Conservation (phyloP, 2,888 invertebrate genomes). For the Capitulum mitella region DNA sequence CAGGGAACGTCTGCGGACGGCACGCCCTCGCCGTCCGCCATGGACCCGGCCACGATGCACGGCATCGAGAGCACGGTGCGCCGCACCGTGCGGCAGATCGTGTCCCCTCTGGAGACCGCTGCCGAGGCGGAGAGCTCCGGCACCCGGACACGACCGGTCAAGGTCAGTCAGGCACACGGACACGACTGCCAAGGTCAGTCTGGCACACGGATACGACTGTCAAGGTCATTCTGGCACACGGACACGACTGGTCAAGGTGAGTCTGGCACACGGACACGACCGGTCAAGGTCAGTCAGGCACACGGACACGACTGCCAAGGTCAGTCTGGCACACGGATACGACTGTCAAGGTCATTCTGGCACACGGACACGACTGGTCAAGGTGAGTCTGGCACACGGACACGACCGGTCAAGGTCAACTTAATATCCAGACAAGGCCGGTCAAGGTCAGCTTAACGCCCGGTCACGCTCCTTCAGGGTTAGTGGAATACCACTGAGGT, state of each 20-base stretch:
- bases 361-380: slow-evolving; percentile 27
- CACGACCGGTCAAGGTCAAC: slow-evolving; percentile 26
- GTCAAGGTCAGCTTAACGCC: slow-evolving; percentile 28
- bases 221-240: slow-evolving; percentile 27
- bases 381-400: slow-evolving; percentile 25
- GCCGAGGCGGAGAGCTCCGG: slow-evolving; percentile 29
- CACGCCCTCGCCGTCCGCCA: neutral
- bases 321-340: no score
- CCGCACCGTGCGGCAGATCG: slow-evolving; percentile 28
- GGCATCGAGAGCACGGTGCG: neutral
- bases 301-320: slow-evolving; percentile 11
- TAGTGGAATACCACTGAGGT: no score
- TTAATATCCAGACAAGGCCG: neutral
- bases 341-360: no score
- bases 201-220: no score
- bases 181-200: no score
- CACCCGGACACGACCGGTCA: slow-evolving; percentile 27
- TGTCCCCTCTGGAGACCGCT: slow-evolving; percentile 23
- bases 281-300: slow-evolving; percentile 10
- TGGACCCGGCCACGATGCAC: slow-evolving; percentile 22
- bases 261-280: slow-evolving; percentile 29
- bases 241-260: slow-evolving; percentile 28
- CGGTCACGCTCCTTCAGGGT: no score
- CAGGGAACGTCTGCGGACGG: neutral
- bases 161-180: neutral